These are phyloP conservation scores for Vesta saturnalis DNA, from an alignment of 2,888 invertebrate genomes.

Conservation along the genomic window DNA sequence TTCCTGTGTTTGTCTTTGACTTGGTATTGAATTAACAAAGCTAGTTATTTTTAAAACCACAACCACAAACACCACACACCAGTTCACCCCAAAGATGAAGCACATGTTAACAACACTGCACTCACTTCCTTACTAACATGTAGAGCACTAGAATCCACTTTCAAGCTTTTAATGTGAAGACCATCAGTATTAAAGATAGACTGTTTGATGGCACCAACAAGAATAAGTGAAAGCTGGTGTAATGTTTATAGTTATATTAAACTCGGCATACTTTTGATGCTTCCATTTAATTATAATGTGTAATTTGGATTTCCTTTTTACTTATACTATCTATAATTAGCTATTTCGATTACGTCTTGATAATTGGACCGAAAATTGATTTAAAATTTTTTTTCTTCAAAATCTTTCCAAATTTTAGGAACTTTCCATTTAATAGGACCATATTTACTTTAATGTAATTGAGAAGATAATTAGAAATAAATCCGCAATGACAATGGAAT, in stretches of 20 bases:
- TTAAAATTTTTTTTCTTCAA: neutral
- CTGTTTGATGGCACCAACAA: slow-evolving; percentile 26
- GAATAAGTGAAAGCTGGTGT: slow-evolving; percentile 36
- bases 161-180: slow-evolving; percentile 51
- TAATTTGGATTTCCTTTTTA: neutral
- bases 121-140: slow-evolving; percentile 54
- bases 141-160: slow-evolving; percentile 51
- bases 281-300: neutral
- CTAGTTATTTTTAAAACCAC: slow-evolving; percentile 43
- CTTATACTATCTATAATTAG: neutral
- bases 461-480: neutral
- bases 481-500: neutral
- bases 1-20: slow-evolving; percentile 78
- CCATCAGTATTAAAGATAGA: slow-evolving; percentile 48
- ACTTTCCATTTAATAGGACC: neutral
- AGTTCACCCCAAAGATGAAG: slow-evolving; percentile 45
- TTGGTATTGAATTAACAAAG: slow-evolving; percentile 62
- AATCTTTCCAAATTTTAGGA: neutral
- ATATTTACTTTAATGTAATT: too few relatives aligned
- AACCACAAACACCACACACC: slow-evolving; percentile 42
- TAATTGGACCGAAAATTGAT: too few relatives aligned
- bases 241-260: slow-evolving; percentile 27
- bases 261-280: slow-evolving; percentile 29
- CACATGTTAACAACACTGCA: slow-evolving; percentile 53
- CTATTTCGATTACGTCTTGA: too few relatives aligned